These are phyloP conservation scores for Aphaenogaster rudis DNA, from an alignment of 1,140 invertebrate genomes.

Conservation along the genomic window DNA sequence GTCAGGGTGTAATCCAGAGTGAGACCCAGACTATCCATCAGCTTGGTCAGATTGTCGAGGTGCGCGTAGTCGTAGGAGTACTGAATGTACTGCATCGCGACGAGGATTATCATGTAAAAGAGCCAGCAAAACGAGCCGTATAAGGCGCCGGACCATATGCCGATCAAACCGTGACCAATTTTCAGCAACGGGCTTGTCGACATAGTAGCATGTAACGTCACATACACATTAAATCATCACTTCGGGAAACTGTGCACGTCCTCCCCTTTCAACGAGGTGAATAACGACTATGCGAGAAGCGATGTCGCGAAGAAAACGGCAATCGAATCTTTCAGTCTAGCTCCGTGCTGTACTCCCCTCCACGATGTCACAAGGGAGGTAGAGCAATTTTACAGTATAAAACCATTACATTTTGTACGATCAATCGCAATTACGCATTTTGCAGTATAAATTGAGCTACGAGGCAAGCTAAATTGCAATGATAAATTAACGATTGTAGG, in stretches of 20 bases:
- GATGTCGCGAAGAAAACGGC: background rate
- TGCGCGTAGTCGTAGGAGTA: conserved; percentile 55
- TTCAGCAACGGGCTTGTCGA: conserved; percentile 28
- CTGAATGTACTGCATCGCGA: conserved; percentile 43
- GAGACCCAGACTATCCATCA: conserved; percentile 59
- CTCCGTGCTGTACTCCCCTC: background rate
- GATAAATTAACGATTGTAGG: background rate
- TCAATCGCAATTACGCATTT: conserved; percentile 43
- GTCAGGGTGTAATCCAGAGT: conserved; percentile 49
- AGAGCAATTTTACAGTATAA: conserved; percentile 21
- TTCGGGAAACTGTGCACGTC: background rate
- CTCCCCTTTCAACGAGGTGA: background rate
- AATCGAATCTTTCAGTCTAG: background rate
- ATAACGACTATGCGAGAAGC: background rate
- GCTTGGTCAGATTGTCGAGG: conserved; percentile 26
- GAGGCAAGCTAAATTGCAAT: conserved; percentile 1
- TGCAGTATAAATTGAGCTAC: background rate
- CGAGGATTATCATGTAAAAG: conserved; percentile 33
- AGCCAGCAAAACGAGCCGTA: conserved; percentile 13
- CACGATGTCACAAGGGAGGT: background rate
- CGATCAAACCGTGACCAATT: conserved; percentile 35
- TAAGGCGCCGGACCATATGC: conserved; percentile 37
- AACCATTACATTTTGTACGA: background rate
- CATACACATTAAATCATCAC: conserved; percentile 27
- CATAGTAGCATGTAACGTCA: conserved; percentile 12